Evolutionary conservation across 2,888 invertebrate genomes (phyloP).

Genomic region (Drosophila pegasa): DNA sequence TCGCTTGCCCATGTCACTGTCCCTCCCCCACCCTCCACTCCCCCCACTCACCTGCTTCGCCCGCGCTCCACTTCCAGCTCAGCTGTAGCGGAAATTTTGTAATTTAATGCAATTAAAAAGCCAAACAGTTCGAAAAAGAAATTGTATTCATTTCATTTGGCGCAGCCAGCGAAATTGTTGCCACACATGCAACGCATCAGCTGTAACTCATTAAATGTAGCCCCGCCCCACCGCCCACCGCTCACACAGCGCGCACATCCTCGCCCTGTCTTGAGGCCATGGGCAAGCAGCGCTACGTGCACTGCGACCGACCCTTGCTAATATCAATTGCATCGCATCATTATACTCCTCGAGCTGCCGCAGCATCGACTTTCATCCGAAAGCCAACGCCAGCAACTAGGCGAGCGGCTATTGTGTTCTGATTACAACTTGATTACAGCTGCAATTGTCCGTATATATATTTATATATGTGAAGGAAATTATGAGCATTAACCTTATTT

Average conservation of each 20-base stretch:
- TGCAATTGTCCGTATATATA: no score
- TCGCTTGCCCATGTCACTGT: constrained; percentile 60
- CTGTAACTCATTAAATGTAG: neutral
- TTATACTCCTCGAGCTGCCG: neutral
- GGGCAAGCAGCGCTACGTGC: neutral
- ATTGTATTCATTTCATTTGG: constrained; percentile 20
- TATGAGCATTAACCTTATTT: no score
- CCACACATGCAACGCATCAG: constrained; percentile 1
- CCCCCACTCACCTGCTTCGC: constrained; percentile 18
- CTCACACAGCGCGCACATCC: no score
- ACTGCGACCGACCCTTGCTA: neutral
- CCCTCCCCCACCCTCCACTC: constrained; percentile 3
- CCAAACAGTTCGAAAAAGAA: constrained; percentile 23
- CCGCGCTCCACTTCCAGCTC: neutral
- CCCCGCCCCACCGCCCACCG: no score
- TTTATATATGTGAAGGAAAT: no score
- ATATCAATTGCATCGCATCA: constrained; percentile 6
- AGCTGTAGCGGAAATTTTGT: constrained; percentile 38
- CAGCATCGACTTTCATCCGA: no score
- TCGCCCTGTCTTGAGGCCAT: neutral
- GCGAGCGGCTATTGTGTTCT: no score
- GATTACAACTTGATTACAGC: no score
- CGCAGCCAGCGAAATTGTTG: constrained; percentile 2
- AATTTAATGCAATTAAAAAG: constrained; percentile 70
- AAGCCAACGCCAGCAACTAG: no score